These are phyloP conservation scores for Choloepus didactylus DNA, from an alignment of 2,797 vertebrate species.

Conservation along the genomic window DNA sequence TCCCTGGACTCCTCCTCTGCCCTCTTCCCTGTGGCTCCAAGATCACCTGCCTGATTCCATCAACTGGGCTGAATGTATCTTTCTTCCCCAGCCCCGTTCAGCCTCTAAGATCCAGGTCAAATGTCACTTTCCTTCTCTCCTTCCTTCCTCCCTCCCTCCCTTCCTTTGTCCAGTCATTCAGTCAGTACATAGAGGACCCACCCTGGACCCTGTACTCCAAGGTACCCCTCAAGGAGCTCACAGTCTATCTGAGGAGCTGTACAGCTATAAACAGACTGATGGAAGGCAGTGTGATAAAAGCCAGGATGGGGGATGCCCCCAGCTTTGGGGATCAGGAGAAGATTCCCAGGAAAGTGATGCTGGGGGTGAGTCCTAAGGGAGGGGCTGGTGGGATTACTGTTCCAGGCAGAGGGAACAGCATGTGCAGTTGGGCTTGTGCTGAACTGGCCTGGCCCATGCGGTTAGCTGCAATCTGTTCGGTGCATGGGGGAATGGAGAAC, in stretches of 20 bases:
- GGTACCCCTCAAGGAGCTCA: background rate
- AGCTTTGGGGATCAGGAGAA: conserved; percentile 18
- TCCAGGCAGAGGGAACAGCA: background rate
- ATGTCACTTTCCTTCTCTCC: background rate
- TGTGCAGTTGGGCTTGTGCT: background rate
- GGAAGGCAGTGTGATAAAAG: background rate
- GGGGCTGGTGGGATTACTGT: background rate
- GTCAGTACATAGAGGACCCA: background rate
- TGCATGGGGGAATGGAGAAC: background rate
- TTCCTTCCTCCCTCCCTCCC: background rate
- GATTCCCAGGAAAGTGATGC: conserved; percentile 7
- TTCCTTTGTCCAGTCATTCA: background rate
- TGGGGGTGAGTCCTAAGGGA: background rate
- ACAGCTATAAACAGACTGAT: background rate
- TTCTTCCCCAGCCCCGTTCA: background rate
- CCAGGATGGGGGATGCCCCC: background rate
- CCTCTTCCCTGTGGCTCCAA: background rate
- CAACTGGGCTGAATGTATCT: background rate
- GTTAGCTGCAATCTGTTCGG: background rate
- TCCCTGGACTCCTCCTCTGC: background rate
- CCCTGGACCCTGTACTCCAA: background rate
- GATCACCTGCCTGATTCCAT: background rate
- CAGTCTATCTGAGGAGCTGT: background rate
- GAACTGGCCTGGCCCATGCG: background rate
- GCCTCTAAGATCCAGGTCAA: background rate